Base-by-base conservation (phyloP, 2,888 invertebrate species). In the Nudaria mundana region DNA sequence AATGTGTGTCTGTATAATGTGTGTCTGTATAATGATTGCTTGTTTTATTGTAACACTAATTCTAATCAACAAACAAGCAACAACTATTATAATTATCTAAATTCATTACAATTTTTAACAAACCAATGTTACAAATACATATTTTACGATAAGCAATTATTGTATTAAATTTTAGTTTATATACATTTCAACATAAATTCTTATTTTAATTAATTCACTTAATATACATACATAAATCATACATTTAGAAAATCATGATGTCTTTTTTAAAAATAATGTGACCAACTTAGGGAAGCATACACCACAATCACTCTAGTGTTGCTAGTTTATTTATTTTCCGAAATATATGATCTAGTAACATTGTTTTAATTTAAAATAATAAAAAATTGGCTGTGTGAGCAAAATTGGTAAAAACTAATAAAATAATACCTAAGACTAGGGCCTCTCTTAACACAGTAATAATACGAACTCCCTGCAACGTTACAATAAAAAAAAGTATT, bases 391-490 rank as follows among this genome's bases (percentile, higher is more conserved):
- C 71, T 69, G 67, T 64, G 50, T 83, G 84, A 84, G 84, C 84
- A 83, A 82, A 62, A 58, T 54, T 62, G 53, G 71, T 72, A 66
- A 72, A 63, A 62, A 54, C 70, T 76, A 79, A 67, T 65, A 71
- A 74, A 78, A 74, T 68, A 71, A 74, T 79, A 79, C 62, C 81
- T 84, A 82, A 73, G 82, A 84, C 84, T 84, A 84, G 83, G 79
- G 78, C 63, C 75, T 71, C 67, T 66, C 63, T 71, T 76, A 77
- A 64, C 5, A 69, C 66, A 68, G 71, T 76, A 81, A 79, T 81
- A 82, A 77, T 76, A 60, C 58, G 56, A 58, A 51, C 52, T 67
- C 56, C 54, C 60, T 58, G 47, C 42, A 39, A 42, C 48, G 50
- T 36, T n/a, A n/a, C n/a, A n/a, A n/a, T n/a, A n/a, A n/a, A n/a